Conservation (phyloP, 30 jellyfish, hydroid and myxozoan species). For the Chrysaora quinquecirrha region DNA sequence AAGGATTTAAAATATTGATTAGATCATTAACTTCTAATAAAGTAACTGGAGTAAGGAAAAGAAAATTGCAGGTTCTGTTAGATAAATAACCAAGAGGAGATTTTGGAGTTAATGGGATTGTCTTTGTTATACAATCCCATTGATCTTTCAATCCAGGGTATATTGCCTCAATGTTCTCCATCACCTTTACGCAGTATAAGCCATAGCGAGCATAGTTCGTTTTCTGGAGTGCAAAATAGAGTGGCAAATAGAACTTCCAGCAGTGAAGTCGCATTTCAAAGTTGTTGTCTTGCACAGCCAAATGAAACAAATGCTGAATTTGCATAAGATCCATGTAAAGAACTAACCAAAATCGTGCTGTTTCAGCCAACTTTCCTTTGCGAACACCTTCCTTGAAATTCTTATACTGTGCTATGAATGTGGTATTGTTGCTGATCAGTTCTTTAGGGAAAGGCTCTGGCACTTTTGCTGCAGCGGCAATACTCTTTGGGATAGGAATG, state of each 20-base stretch:
- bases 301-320: conserved; percentile 8
- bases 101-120: too few species aligned
- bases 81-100: too few species aligned
- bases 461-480: neutral
- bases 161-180: conserved; percentile 18
- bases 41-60: too few species aligned
- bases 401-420: neutral
- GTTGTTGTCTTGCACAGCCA: conserved; percentile 31
- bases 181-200: conserved; percentile 10
- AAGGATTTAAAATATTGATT: too few species aligned
- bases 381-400: neutral
- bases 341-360: conserved; percentile 10
- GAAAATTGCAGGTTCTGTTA: too few species aligned
- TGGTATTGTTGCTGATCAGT: neutral
- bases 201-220: conserved; percentile 48
- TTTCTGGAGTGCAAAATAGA: conserved; percentile 21
- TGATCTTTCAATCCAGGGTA: conserved; percentile 42
- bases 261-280: neutral
- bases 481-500: neutral
- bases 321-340: neutral
- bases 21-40: too few species aligned
- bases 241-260: conserved; percentile 23
- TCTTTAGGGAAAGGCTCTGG: neutral
- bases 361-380: conserved; percentile 24
- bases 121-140: too few species aligned